phyloP scores from a whole-genome alignment of 1,140 invertebrate species.

The Scaptomyza hsui region DNA sequence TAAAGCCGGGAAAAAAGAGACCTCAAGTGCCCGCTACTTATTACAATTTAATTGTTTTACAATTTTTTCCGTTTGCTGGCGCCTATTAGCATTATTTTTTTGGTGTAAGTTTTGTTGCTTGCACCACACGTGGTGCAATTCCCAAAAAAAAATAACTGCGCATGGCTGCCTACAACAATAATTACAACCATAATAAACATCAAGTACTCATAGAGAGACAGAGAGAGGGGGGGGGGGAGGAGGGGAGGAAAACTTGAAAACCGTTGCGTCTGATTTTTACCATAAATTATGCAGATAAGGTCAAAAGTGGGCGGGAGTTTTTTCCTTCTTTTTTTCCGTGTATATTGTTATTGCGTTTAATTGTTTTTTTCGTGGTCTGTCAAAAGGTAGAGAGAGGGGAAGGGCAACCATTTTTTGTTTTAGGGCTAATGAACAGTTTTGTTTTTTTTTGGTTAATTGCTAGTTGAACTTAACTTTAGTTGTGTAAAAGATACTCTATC shows the following conservation, averaged over 20 bases:
- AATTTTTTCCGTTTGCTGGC: constrained; percentile 65
- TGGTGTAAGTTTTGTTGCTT: background rate
- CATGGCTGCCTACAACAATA: constrained; percentile 35
- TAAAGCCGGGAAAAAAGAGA: constrained; percentile 27
- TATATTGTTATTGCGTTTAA: constrained; percentile 46
- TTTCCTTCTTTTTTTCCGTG: constrained; percentile 31
- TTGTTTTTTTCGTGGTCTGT: constrained; percentile 52
- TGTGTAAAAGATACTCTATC: too few relatives aligned
- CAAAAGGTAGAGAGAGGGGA: background rate
- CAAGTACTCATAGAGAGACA: constrained; percentile 19
- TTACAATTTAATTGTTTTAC: constrained; percentile 83
- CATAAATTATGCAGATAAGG: constrained; percentile 81
- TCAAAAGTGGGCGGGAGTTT: constrained; percentile 48
- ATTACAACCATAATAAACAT: constrained; percentile 32
- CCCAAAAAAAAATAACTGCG: constrained; percentile 54
- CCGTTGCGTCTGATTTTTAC: constrained; percentile 71
- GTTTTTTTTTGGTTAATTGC: constrained; percentile 23
- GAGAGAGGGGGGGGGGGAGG: background rate
- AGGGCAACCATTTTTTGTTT: constrained; percentile 10
- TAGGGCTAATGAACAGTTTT: constrained; percentile 29
- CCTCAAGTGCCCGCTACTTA: constrained; percentile 57
- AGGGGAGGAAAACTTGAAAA: constrained; percentile 16
- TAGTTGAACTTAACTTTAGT: constrained; percentile 18
- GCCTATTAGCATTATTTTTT: constrained; percentile 67
- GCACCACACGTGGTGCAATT: constrained; percentile 78